Evolutionary conservation across 2,888 invertebrate genomes (phyloP), one percentile per base, ranked within the genome.

Genomic region (Micoletzkya japonica): DNA sequence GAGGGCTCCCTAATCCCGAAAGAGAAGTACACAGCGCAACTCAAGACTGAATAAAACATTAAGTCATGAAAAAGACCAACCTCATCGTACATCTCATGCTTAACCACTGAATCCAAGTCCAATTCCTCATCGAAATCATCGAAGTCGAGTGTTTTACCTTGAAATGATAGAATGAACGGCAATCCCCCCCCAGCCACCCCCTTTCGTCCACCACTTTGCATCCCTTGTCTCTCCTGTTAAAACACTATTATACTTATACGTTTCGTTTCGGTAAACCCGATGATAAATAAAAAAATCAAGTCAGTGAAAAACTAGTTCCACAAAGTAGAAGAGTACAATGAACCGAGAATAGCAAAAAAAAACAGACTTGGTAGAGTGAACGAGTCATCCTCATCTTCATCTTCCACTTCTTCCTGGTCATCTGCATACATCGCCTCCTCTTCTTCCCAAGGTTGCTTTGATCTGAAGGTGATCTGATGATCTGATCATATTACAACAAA

Each of bases 361-460:
- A 52, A 52, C 6, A 39, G 20, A 44, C 61, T 49, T 70, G 57
- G 68, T 7, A 54, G 68, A 24, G 70, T 60, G 17, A 58, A 67
- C 17, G 70, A 61, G 2, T 70, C 70, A 20, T 70, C 70, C 1
- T 63, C 63, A 0, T 61, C 70, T 34, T 70, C 70, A 34, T 61
- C 61, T 0, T 57, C 34, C 2, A 67, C 61, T 10, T 73, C 68
- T 32, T 69, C 61, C 30, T 44, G 69, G 57, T 71, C 58, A 17
- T 61, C 59, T 10, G 24, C 49, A 14, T 61, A 68, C 20, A 52
- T 32, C n/a, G 71, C 69, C 4, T 61, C 63, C 7, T 71, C 72
- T 54, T 63, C 73, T 28, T 71, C 73, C 58, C 61, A 60, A 17
- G 66, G 66, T n/a, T 67, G 44, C 36, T 30, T 64, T 64, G 34